Evolutionary conservation across 2,113 vertebrate genomes (phyloP), one percentile per base, ranked within the genome.

Genomic region (Shinisaurus crocodilurus): DNA sequence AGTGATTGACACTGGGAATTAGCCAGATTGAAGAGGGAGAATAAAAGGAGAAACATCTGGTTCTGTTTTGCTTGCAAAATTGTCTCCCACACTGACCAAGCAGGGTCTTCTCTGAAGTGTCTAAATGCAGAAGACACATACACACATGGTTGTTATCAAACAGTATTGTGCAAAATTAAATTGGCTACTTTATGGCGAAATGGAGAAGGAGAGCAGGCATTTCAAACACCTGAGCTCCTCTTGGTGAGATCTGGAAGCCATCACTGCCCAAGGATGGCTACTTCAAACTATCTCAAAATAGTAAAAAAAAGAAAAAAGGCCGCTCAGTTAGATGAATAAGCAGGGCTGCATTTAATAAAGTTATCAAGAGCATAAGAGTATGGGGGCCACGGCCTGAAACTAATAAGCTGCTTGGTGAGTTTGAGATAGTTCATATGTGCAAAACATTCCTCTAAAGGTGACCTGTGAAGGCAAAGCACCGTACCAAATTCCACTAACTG

Each of bases 121-220:
- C 97, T 97, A 97, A 97, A 97, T 57, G 93, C 91, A 95, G 96
- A 97, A 97, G 96, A 97, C 96, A 91, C 94, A 95, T 76, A 69
- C 96, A 97, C 97, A 97, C 97, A 97, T 97, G 97, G 97, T 97
- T 97, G 96, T 97, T 97, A 97, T 98, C 97, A 97, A 97, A 96
- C 76, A 95, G 96, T 96, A 96, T 96, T 97, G 97, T 97, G 96
- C 96, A 96, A 97, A 97, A 97, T 97, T 96, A 97, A 97, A 97
- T 96, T 96, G 97, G 97, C 97, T 97, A 97, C 97, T 97, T 97
- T 96, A 96, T 95, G 96, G 97, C 95, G 95, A 97, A 97, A 96
- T 91, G 93, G 96, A 97, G 96, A 96, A 96, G 96, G 95, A 96
- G 94, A 95, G 95, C 94, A 97, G 95, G 96, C 96, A 95, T 96